Base-by-base conservation (phyloP, 2,888 invertebrate genomes). In the Pachycephus smyrnensis region DNA sequence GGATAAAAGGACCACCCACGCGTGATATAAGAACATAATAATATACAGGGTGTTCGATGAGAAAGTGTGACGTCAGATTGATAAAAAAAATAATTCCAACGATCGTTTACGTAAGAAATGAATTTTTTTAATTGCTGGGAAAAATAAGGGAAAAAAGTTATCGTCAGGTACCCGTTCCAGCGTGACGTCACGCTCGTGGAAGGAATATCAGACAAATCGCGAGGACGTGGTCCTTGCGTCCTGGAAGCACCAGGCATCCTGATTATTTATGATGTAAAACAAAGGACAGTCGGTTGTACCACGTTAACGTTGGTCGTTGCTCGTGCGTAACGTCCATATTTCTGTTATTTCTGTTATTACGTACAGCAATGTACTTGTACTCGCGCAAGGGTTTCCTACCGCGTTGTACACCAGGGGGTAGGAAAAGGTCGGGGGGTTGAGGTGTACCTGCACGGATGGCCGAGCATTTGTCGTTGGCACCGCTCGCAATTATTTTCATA, bases 191-290 rank as follows among this genome's bases (percentile, higher is more conserved):
- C 36, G n/a, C 74, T 76, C 68, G 15, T 40, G 68, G 12, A n/a
- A 36, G 68, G 35, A 73, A 71, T 73, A 79, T 74, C 11, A 32
- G 76, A 75, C 76, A 68, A 68, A 71, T 35, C 68, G 36, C 73
- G 36, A 73, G 79, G 73, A 76, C 79, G 73, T 32, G 73, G 55
- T 40, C 40, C 40, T 40, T 15, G 40, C 40, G 6, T 40, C 6
- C 40, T 15, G 76, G 77, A 76, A 76, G 77, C 77, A 73, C 75
- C 80, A 73, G 79, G 78, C 73, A 77, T 80, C 80, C 81, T 79
- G 80, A 82, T 81, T 81, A 84, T 82, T 82, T 84, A 82, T 80
- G 82, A 80, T 75, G 79, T 73, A 73, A 80, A 81, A 82, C 80
- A 80, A 82, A 78, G 77, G 78, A 15, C 40, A 15, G 15, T 15